Conservation (phyloP, 2,888 invertebrate genomes). For the Drosophila meridiana region DNA sequence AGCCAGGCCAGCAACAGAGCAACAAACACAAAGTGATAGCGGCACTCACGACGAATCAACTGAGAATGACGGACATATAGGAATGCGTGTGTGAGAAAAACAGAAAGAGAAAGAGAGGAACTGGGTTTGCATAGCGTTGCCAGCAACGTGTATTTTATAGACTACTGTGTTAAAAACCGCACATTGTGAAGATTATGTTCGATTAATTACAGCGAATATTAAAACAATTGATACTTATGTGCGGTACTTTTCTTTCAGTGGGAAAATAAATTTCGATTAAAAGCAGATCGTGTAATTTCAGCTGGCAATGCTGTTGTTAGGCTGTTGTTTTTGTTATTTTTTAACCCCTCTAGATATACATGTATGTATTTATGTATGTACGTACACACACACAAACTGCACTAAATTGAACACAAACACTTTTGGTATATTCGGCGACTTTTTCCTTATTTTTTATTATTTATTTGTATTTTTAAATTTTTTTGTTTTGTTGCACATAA, state of each 20-base stretch:
- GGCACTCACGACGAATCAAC: conserved; percentile 61
- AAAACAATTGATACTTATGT: not conserved
- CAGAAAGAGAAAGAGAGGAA: conserved; percentile 29
- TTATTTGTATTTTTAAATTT: not conserved
- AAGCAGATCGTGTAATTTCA: conserved; percentile 53
- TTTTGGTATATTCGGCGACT: conserved; percentile 37
- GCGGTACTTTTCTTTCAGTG: not conserved
- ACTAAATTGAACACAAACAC: conserved; percentile 16
- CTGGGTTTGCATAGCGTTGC: conserved; percentile 55
- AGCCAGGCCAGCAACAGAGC: conserved; percentile 71
- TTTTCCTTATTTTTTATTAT: conserved; percentile 7
- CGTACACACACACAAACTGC: conserved; percentile 23
- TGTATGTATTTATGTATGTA: not conserved
- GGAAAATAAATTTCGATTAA: not conserved
- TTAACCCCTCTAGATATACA: conserved; percentile 52
- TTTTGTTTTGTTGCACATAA: not conserved
- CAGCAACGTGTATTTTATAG: conserved; percentile 42
- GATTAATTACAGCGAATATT: not conserved
- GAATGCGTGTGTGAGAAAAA: conserved; percentile 41
- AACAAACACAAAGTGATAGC: conserved; percentile 56
- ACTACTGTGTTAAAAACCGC: conserved; percentile 10
- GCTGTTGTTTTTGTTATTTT: conserved; percentile 67
- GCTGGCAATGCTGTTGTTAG: conserved; percentile 67
- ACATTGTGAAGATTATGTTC: not conserved
- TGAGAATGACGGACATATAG: conserved; percentile 49